Evolutionary conservation across 2,888 invertebrate species (phyloP).

Genomic region (Flexamia atlantica): DNA sequence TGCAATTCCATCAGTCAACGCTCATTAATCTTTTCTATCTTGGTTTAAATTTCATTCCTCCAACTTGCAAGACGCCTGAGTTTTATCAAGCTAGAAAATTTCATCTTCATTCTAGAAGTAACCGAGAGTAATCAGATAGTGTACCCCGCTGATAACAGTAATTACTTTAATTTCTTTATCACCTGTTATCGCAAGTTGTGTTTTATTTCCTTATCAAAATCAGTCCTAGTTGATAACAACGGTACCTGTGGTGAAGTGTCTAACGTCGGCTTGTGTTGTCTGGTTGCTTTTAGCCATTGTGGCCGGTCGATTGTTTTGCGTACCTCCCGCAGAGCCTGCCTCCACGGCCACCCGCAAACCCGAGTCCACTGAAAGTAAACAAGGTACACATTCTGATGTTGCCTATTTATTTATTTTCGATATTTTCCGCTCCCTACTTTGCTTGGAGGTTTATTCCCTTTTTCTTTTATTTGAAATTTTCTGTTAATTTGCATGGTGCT

Average conservation of each 20-base stretch:
- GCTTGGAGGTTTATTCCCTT: background rate
- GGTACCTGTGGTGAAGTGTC: constrained; percentile 21
- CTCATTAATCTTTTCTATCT: too few species aligned
- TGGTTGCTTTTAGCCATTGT: constrained; percentile 61
- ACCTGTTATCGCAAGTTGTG: constrained; percentile 34
- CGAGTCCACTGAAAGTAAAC: constrained; percentile 60
- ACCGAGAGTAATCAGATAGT: constrained; percentile 43
- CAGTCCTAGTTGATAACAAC: constrained; percentile 41
- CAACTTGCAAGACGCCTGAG: too few species aligned
- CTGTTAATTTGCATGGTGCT: too few species aligned
- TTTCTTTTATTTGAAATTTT: too few species aligned
- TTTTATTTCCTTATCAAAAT: constrained; percentile 55
- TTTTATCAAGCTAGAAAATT: background rate
- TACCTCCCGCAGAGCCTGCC: constrained; percentile 40
- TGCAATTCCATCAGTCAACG: too few species aligned
- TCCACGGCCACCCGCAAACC: constrained; percentile 18
- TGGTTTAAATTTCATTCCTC: too few species aligned
- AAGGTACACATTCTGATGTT: constrained; percentile 56
- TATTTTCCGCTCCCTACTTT: background rate
- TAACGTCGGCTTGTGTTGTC: constrained; percentile 35
- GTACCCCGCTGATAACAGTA: constrained; percentile 39
- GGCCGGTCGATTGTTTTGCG: constrained; percentile 64
- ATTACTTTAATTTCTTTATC: constrained; percentile 56
- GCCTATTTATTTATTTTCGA: background rate
- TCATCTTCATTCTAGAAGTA: background rate